Conservation (phyloP, 2,797 vertebrate genomes). For the Vultur gryphus region DNA sequence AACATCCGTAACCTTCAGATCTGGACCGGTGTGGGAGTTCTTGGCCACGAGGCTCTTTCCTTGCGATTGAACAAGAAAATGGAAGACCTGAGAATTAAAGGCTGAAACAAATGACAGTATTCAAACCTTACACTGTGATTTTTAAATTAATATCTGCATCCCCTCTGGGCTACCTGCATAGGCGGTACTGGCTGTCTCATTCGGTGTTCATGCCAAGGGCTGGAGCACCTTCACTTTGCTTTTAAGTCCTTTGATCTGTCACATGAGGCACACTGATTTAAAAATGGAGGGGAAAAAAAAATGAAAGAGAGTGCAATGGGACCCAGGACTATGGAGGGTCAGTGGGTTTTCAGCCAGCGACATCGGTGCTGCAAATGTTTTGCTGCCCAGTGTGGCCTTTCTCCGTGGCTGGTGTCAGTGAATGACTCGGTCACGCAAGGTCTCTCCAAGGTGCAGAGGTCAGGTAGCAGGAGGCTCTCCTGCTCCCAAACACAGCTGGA, state of each 20-base stretch:
- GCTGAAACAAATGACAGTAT: background rate
- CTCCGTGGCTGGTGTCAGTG: accelerated
- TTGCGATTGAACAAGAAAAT: background rate
- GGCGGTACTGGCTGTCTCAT: background rate
- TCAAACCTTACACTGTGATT: background rate
- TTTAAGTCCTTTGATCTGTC: background rate
- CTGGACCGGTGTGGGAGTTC: background rate
- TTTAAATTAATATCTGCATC: background rate
- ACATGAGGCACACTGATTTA: background rate
- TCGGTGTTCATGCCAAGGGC: background rate
- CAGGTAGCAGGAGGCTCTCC: background rate
- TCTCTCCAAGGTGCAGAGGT: background rate
- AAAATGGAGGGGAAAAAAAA: background rate
- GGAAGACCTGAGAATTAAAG: background rate
- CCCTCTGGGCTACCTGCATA: background rate
- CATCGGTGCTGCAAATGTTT: background rate
- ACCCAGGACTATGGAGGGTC: background rate
- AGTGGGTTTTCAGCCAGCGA: background rate
- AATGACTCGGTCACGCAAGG: accelerated
- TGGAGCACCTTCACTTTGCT: background rate
- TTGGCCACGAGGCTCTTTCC: background rate
- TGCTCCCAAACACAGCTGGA: background rate
- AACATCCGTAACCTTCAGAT: background rate
- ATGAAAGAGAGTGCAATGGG: background rate
- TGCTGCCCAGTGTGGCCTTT: background rate